Evolutionary conservation across 2,888 invertebrate genomes (phyloP).

Genomic region (Drosophila mayaguana): DNA sequence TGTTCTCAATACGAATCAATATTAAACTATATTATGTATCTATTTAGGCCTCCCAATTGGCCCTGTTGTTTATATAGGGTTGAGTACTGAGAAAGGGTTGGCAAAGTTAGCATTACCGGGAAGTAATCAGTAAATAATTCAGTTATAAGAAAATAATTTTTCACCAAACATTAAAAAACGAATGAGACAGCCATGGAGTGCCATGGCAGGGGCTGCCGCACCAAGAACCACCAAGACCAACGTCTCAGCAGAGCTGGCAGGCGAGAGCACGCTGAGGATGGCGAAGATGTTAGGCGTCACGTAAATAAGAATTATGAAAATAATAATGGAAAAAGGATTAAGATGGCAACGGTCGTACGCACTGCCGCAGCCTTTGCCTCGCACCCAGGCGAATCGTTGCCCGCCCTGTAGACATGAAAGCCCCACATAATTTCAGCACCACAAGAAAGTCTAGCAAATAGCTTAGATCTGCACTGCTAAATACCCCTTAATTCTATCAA

Average conservation of each 20-base stretch:
- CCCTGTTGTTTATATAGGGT: too few species aligned
- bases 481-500: constrained; percentile 11
- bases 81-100: constrained; percentile 60
- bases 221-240: constrained; percentile 69
- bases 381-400: constrained; percentile 29
- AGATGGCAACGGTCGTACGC: constrained; percentile 71
- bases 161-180: constrained; percentile 71
- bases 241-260: constrained; percentile 59
- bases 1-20: background rate
- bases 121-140: constrained; percentile 82
- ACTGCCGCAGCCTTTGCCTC: constrained; percentile 20
- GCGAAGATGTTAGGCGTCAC: constrained; percentile 77
- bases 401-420: constrained; percentile 54
- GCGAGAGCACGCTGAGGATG: constrained; percentile 17
- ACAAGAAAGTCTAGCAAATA: constrained; percentile 9
- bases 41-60: background rate
- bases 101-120: constrained; percentile 27
- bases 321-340: constrained; percentile 85
- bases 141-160: constrained; percentile 83
- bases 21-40: background rate
- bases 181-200: constrained; percentile 54
- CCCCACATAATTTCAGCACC: constrained; percentile 58
- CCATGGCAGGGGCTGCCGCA: constrained; percentile 27
- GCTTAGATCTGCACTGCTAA: background rate
- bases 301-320: constrained; percentile 85